These are phyloP conservation scores for Schrankia costaestrigalis DNA, from an alignment of 2,888 invertebrate genomes.

Conservation along the genomic window DNA sequence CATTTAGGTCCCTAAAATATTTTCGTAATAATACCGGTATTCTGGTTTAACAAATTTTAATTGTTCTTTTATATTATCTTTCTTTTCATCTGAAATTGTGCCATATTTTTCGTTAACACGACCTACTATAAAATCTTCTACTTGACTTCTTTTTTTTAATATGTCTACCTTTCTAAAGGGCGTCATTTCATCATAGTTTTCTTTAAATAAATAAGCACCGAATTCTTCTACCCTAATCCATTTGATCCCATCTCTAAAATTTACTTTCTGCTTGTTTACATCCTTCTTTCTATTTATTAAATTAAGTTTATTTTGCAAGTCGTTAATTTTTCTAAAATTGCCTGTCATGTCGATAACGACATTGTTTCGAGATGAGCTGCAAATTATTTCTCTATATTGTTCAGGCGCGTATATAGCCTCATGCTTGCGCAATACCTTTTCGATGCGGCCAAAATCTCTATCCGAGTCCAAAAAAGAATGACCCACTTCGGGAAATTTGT, in stretches of 20 bases:
- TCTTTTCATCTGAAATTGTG: conserved; percentile 15
- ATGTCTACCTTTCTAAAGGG: conserved; percentile 16
- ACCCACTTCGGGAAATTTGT: conserved; percentile 44
- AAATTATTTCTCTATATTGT: conserved; percentile 30
- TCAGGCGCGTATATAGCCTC: conserved; percentile 29
- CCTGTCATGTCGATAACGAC: conserved; percentile 15
- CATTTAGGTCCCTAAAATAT: conserved; percentile 11
- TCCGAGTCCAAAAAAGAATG: conserved; percentile 42
- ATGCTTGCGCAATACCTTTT: conserved; percentile 36
- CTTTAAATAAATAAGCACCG: conserved; percentile 19
- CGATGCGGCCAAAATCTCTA: conserved; percentile 39
- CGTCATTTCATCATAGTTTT: conserved; percentile 17
- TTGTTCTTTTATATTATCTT: conserved; percentile 14
- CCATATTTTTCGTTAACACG: conserved; percentile 16
- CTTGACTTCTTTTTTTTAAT: too few species aligned
- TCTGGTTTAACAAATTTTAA: conserved; percentile 14
- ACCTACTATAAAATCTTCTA: conserved; percentile 9
- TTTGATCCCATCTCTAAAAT: conserved; percentile 30
- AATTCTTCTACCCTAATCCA: conserved; percentile 31
- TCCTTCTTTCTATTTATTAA: conserved; percentile 16
- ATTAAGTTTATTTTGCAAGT: conserved; percentile 14
- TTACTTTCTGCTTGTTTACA: conserved; percentile 20
- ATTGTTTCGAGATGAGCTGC: conserved; percentile 12
- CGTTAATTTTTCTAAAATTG: conserved; percentile 10
- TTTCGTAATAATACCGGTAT: conserved; percentile 12